Conservation (phyloP, 2,797 vertebrate species). For the Fundulus diaphanus region DNA sequence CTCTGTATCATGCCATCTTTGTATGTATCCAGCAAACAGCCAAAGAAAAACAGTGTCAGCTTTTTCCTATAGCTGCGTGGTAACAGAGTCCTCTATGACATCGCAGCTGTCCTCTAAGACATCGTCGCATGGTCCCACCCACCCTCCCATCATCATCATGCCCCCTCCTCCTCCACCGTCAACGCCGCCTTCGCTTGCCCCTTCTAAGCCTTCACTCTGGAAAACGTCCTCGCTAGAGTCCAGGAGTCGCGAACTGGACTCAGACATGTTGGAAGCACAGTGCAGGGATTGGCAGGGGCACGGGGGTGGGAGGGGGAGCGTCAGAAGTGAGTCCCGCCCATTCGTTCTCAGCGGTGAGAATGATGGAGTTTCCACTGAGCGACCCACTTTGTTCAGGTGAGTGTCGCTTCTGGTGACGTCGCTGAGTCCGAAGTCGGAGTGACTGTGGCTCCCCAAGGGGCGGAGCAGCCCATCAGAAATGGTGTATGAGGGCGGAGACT, state of each 20-base stretch:
- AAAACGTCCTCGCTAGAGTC: conserved; percentile 95
- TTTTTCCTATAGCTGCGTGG: conserved; percentile 90
- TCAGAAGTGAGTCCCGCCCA: conserved; percentile 85
- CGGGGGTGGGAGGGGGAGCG: conserved; percentile 77
- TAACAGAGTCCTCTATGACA: conserved; percentile 92
- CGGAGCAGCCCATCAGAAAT: conserved; percentile 92
- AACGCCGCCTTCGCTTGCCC: conserved; percentile 22
- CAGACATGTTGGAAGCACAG: conserved; percentile 94
- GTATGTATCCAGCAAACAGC: conserved; percentile 37
- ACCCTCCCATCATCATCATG: conserved; percentile 73
- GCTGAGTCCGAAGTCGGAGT: conserved; percentile 84
- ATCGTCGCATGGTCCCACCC: conserved; percentile 90
- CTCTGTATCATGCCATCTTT: conserved; percentile 39
- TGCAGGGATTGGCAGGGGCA: conserved; percentile 92
- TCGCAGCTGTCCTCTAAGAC: conserved; percentile 85
- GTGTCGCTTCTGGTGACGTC: conserved; percentile 89
- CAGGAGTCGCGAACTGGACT: conserved; percentile 93
- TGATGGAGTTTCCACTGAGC: conserved; percentile 56
- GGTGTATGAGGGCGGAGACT: conserved; percentile 88
- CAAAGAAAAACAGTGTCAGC: conserved; percentile 44
- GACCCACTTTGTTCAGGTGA: conserved; percentile 89
- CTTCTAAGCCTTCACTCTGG: conserved; percentile 75
- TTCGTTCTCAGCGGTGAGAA: conserved; percentile 73
- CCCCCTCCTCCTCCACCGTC: conserved; percentile 66
- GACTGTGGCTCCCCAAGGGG: conserved; percentile 87